phyloP scores from a whole-genome alignment of 2,888 invertebrate species.

The Agelastica alni region DNA sequence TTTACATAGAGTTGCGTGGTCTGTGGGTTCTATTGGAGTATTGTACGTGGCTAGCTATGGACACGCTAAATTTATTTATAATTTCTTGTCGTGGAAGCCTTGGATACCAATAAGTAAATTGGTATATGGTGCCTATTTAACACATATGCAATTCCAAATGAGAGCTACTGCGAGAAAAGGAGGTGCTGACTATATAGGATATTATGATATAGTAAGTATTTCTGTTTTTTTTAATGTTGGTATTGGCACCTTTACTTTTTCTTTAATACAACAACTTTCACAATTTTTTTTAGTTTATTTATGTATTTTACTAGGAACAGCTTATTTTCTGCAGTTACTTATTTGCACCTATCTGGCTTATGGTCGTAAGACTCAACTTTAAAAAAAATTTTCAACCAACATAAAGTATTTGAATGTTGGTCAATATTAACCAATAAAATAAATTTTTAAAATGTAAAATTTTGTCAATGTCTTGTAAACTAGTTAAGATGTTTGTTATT shows the following conservation, averaged over 20 bases:
- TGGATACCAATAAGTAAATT: conserved; percentile 65
- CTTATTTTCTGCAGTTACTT: no score
- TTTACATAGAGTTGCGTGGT: conserved; percentile 63
- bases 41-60: conserved; percentile 62
- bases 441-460: no score
- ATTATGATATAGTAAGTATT: conserved; percentile 52
- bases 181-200: conserved; percentile 55
- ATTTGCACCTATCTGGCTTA: no score
- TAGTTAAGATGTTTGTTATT: no score
- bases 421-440: no score
- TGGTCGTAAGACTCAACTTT: no score
- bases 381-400: no score
- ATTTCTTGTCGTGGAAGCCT: conserved; percentile 62
- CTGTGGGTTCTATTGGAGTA: conserved; percentile 58
- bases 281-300: no score
- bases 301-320: no score
- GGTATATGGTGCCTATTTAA: conserved; percentile 64
- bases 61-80: conserved; percentile 46
- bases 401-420: no score
- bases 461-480: no score
- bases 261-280: no score
- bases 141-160: conserved; percentile 61
- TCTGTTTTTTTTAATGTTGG: not conserved
- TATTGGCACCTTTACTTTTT: not conserved
- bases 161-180: conserved; percentile 59